Evolutionary conservation across 2,797 vertebrate genomes (phyloP).

Genomic region (Argentina silus): DNA sequence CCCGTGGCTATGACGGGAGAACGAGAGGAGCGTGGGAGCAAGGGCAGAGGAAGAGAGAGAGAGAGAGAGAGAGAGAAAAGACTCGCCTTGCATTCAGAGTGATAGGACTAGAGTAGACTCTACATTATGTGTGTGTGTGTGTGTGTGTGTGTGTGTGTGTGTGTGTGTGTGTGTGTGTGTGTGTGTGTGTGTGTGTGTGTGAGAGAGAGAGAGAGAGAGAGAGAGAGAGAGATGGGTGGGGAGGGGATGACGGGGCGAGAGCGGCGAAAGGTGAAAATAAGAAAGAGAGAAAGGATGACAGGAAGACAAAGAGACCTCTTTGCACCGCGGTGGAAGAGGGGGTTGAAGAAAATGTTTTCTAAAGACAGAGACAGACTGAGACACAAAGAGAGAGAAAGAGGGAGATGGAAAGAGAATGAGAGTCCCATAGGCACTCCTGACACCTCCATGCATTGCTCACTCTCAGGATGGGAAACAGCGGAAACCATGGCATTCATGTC

Average conservation of each 20-base stretch:
- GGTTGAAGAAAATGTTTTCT: neutral
- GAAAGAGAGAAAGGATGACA: neutral
- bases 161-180: neutral
- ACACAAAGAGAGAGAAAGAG: neutral
- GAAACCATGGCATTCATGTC: too few relatives aligned
- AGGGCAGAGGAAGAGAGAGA: neutral
- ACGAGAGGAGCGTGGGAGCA: constrained; percentile 31
- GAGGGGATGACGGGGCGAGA: neutral
- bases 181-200: constrained; percentile 2
- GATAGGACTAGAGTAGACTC: constrained; percentile 15
- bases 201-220: neutral
- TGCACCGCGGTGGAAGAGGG: neutral
- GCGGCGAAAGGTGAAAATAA: neutral
- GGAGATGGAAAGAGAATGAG: neutral
- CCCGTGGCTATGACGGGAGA: constrained; percentile 2
- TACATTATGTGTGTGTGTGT: neutral
- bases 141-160: neutral
- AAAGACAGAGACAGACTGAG: too few relatives aligned
- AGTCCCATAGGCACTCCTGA: neutral
- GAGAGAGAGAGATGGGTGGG: neutral
- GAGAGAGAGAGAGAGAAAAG: neutral
- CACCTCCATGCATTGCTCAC: too few relatives aligned
- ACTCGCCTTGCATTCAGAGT: constrained; percentile 23
- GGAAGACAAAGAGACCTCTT: neutral
- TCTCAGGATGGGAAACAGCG: too few relatives aligned